Evolutionary conservation across 53 echinoderm and acorn worm species (phyloP), one percentile per base, ranked within the genome.

Genomic region (Luidia sarsii): DNA sequence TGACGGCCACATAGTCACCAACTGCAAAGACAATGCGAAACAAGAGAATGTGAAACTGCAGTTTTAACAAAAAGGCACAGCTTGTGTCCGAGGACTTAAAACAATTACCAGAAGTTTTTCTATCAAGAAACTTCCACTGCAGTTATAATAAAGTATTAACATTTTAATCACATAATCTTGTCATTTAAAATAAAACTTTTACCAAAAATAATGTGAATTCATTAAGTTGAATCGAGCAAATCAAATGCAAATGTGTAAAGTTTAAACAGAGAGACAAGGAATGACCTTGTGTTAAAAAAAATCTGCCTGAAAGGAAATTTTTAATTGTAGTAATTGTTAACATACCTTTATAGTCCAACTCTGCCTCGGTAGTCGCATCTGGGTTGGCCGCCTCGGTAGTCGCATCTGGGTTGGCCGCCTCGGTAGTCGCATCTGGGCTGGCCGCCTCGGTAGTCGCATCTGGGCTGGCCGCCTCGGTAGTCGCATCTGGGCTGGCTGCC

Each of bases 1-100:
- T 86, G 57, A 86, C 86, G 23, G 86, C 79, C 28, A 86, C 77
- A 53, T 86, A 79, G 22, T 86, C 79, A 43, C 85, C 84, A 85
- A 3, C 3, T 1, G 2, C 8, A 4, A 54, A 46, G 8, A 46
- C 46, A 46, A 46, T 46, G 46, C 46, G 15, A 46, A 46, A 46
- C 8, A 46, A 46, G 46, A 46, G 46, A 46, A n/a, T n/a, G n/a
- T n/a, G n/a, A n/a, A n/a, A n/a, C n/a, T n/a, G n/a, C n/a, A n/a
- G n/a, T n/a, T n/a, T n/a, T n/a, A n/a, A n/a, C n/a, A 15, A 46
- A 46, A 10, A 46, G 8, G 46, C 8, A 10, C 8, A 46, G 15
- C 8, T 46, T 15, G 15, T 10, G 46, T 15, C 46, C 15, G 46
- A 10, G 46, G 8, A 8, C 15, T 46, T 46, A 46, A 46, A 8